These are phyloP conservation scores for Caenorhabditis japonica DNA, from an alignment of 2,888 invertebrate genomes.

Conservation along the genomic window DNA sequence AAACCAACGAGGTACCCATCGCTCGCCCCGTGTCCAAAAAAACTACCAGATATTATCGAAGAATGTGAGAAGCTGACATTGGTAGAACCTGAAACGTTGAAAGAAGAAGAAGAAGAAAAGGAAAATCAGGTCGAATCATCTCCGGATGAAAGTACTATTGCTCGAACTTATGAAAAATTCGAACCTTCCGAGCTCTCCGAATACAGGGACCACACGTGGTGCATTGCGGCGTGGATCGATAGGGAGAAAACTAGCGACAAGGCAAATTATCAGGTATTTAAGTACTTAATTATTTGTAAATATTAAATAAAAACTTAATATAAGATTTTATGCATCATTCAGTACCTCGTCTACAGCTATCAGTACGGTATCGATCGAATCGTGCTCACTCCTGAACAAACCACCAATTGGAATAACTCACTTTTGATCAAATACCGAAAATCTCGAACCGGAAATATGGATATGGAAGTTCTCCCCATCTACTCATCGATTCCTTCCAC, in stretches of 20 bases:
- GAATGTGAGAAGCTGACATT: too few relatives aligned
- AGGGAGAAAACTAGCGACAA: slow-evolving; percentile 7
- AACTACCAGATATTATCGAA: too few relatives aligned
- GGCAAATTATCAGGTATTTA: neutral
- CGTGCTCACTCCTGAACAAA: neutral
- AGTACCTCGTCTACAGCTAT: slow-evolving; percentile 37
- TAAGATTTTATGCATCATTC: slow-evolving; percentile 5
- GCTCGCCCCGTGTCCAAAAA: too few relatives aligned
- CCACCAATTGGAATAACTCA: slow-evolving; percentile 1
- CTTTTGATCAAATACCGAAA: slow-evolving; percentile 26
- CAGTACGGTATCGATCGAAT: slow-evolving; percentile 27
- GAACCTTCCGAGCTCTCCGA: slow-evolving; percentile 26
- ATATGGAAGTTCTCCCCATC: slow-evolving; percentile 16
- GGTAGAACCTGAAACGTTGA: too few relatives aligned
- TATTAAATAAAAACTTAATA: neutral
- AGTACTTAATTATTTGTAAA: neutral
- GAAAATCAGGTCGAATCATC: too few relatives aligned
- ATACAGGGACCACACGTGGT: slow-evolving; percentile 13
- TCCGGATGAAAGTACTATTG: too few relatives aligned
- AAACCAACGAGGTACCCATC: too few relatives aligned
- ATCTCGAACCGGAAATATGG: neutral
- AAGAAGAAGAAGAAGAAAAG: too few relatives aligned
- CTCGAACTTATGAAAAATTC: slow-evolving; percentile 1
- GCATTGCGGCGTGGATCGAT: slow-evolving; percentile 8
- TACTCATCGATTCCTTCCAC: slow-evolving; percentile 19